These are phyloP conservation scores for Chrysoperla carnea DNA, from an alignment of 1,140 invertebrate genomes.

Conservation along the genomic window DNA sequence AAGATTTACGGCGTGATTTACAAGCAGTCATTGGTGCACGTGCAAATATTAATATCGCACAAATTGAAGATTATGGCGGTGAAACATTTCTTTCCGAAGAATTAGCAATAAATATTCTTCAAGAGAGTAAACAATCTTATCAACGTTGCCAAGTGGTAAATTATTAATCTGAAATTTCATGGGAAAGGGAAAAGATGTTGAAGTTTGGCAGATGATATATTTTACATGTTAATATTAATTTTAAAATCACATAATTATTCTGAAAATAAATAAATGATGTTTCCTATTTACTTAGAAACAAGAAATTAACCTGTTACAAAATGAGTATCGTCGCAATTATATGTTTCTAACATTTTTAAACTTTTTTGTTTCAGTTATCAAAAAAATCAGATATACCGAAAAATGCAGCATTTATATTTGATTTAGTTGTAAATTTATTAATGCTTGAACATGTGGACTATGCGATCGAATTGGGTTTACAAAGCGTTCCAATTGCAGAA, in stretches of 20 bases:
- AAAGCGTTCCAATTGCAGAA: conserved; percentile 81
- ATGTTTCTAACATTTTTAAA: not conserved
- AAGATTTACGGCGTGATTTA: conserved; percentile 80
- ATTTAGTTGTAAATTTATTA: conserved; percentile 72
- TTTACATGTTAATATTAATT: no score
- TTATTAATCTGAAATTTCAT: not conserved
- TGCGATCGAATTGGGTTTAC: conserved; percentile 82
- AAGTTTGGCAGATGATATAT: no score
- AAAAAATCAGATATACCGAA: conserved; percentile 54
- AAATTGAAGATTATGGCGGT: conserved; percentile 88
- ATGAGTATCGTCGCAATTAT: no score
- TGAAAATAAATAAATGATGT: no score
- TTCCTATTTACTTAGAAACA: no score
- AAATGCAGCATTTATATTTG: conserved; percentile 73
- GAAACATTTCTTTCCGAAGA: conserved; percentile 96
- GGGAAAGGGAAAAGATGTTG: no score
- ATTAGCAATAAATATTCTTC: conserved; percentile 81
- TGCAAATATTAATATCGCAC: conserved; percentile 83
- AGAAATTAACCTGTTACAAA: no score
- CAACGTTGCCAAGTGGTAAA: conserved; percentile 49
- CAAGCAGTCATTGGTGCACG: conserved; percentile 83
- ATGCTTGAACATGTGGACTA: conserved; percentile 92
- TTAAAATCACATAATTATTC: no score
- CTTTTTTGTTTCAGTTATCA: conserved; percentile 46
- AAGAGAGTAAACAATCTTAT: conserved; percentile 83